Base-by-base conservation (phyloP, 2,797 vertebrate species). In the Sciurus vulgaris region DNA sequence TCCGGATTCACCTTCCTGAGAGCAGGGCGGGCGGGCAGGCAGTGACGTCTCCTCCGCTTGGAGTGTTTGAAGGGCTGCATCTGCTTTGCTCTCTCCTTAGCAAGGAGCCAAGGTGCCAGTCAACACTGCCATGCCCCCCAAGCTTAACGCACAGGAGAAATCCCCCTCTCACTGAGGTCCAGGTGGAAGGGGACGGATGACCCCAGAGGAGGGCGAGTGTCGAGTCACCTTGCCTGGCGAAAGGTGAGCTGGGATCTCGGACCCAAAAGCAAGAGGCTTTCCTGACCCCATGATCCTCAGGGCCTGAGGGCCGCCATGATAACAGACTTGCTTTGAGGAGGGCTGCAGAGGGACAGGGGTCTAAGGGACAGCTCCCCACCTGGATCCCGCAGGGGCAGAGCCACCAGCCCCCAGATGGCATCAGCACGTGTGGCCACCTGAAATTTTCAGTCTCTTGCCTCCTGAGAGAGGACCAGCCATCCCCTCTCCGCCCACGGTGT, bases 401-500 rank as follows among this genome's bases (percentile, higher is more conserved):
- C 63, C n/a, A 30, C 26, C 24, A 11, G 13, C 20, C 41, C 54
- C 26, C 20, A 13, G 24, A 4, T 73, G 79, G 0, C 76, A n/a
- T 18, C 44, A 92, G 49, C 76, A 35, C 4, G 1, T 6, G 5
- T 2, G 49, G 3, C 63, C 0, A 3, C 94, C 88, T 9, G 61
- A 63, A 0, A 0, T 5, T 70, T 61, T 1, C 69, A 76, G 13
- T 0, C 5, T 65, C 59, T 14, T 2, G 0, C 0, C 0, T 77
- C 93, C 96, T 65, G 38, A 61, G 44, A 70, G 77, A 82, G 56
- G 92, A 93, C 92, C 70, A 91, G 72, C 97, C 92, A 47, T 22
- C 9, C 97, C 92, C 86, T 89, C 96, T 51, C 93, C 93, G 95
- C 87, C 63, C 86, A 59, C 95, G 56, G 86, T 87, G 86, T 93